Evolutionary conservation across 2,888 invertebrate species (phyloP), one percentile per base, ranked within the genome.

Genomic region (Yponomeuta sedellus): DNA sequence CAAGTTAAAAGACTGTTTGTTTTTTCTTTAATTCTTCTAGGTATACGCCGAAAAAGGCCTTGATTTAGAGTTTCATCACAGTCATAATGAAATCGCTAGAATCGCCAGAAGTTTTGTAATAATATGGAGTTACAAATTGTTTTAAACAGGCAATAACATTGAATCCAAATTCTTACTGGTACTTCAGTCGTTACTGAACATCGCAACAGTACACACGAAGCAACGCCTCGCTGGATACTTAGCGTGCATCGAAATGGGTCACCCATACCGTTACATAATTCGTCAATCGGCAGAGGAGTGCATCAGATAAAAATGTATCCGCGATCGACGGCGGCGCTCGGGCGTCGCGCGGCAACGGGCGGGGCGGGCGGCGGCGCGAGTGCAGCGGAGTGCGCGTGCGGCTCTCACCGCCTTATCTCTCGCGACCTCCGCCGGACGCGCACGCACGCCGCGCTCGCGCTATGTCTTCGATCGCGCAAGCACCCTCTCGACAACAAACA

Each of bases 361-460:
- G 77, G 75, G 76, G 69, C 70, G 69, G 68, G 79, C 77, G 68
- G 79, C 77, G 81, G 77, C 71, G 71, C 71, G 77, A 73, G 80
- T 77, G 75, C 80, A 74, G 71, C 70, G 77, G 57, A 67, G 56
- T 82, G 87, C 86, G 88, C 87, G 16, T 52, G 44, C 77, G 88
- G 82, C 89, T 90, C 89, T 90, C 90, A 85, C 90, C 87, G 83
- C 81, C 89, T 91, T 91, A 91, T 91, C 91, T 91, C 85, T 81
- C 88, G 91, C 91, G 91, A 88, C 91, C 90, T 89, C 90, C 88
- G 89, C 80, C 81, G 85, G 83, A 87, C 88, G 88, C 88, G 88
- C 85, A 88, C 86, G 85, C 82, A 73, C 79, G 78, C 82, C 78
- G 83, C 83, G 86, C 80, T 79, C 80, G 74, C 73, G 76, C 72